Evolutionary conservation across 2,113 vertebrate species (phyloP).

Genomic region (Urocynchramus pylzowi): DNA sequence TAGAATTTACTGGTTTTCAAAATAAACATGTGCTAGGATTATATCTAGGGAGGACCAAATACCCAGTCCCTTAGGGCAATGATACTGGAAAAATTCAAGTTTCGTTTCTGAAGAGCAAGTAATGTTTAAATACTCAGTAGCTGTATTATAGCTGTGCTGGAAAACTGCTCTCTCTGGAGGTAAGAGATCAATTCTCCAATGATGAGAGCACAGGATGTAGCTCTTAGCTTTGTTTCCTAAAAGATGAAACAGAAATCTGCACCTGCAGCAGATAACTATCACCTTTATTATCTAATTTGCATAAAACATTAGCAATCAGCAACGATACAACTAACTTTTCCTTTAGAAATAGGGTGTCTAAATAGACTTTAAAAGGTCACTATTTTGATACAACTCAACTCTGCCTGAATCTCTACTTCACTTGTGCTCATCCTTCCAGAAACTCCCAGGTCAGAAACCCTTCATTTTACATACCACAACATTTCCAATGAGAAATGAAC

Average conservation of each 20-base stretch:
- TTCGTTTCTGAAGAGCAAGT: conserved; percentile 23
- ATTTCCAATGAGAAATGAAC: conserved; percentile 8
- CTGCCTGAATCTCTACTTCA: background rate
- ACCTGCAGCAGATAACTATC: conserved; percentile 62
- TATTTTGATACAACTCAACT: background rate
- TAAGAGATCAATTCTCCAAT: conserved; percentile 47
- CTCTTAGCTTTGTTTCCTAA: conserved; percentile 45
- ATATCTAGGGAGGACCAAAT: background rate
- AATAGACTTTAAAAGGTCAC: background rate
- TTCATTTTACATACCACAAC: background rate
- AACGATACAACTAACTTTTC: background rate
- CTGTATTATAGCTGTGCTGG: background rate
- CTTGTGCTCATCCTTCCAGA: background rate
- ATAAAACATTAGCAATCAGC: conserved; percentile 47
- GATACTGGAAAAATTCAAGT: conserved; percentile 3
- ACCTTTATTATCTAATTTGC: conserved; percentile 53
- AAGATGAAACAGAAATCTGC: conserved; percentile 53
- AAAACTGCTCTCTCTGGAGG: conserved; percentile 24
- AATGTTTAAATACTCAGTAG: conserved; percentile 44
- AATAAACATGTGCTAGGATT: background rate
- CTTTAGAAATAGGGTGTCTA: background rate
- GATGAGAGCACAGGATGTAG: conserved; percentile 24
- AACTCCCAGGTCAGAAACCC: background rate
- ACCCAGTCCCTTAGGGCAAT: background rate
- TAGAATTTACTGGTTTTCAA: background rate